These are phyloP conservation scores for Nesidiocoris tenuis DNA, from an alignment of 2,888 invertebrate genomes.

Conservation along the genomic window DNA sequence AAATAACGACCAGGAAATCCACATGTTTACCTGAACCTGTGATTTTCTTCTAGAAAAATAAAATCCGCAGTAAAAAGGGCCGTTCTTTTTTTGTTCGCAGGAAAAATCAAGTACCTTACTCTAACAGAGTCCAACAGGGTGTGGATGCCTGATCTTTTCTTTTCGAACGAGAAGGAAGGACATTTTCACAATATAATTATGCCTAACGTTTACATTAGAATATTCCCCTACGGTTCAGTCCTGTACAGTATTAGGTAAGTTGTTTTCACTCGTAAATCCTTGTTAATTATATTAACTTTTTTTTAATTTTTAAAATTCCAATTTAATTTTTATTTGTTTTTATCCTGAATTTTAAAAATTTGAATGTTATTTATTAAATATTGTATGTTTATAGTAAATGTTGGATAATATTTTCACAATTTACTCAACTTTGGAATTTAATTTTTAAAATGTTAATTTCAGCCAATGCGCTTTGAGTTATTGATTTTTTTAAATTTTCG, in stretches of 20 bases:
- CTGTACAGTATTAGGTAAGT: slow-evolving; percentile 87
- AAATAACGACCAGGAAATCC: no score
- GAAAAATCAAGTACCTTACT: slow-evolving; percentile 85
- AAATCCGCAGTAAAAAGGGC: no score
- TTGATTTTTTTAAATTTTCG: no score
- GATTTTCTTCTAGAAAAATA: no score
- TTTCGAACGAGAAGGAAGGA: slow-evolving; percentile 96
- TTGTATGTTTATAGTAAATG: background rate
- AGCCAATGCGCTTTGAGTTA: no score
- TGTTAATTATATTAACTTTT: background rate
- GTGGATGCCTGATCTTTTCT: slow-evolving; percentile 98
- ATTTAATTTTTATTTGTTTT: background rate
- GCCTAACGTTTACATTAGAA: slow-evolving; percentile 96
- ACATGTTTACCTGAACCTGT: no score
- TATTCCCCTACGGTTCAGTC: slow-evolving; percentile 91
- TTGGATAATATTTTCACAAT: no score
- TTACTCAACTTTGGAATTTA: no score
- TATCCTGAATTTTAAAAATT: background rate
- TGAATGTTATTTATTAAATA: background rate
- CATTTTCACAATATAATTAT: slow-evolving; percentile 97
- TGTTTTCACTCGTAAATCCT: no score
- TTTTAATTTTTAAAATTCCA: background rate
- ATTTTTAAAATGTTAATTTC: no score
- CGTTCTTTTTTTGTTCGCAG: no score
- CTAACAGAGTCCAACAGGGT: slow-evolving; percentile 91